These are phyloP conservation scores for Rhynchonycteris naso DNA, from an alignment of 2,797 vertebrate genomes.

Conservation along the genomic window DNA sequence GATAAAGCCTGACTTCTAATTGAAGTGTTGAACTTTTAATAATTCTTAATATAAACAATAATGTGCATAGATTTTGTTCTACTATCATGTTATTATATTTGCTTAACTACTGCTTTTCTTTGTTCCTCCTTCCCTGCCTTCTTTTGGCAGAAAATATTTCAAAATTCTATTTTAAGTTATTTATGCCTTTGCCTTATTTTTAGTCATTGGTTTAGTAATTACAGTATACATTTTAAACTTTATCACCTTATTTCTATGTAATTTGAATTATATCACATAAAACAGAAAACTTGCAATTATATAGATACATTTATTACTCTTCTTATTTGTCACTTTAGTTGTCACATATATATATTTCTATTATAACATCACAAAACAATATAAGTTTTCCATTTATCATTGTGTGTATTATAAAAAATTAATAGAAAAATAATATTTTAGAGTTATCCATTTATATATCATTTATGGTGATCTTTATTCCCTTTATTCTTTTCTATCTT, in stretches of 20 bases:
- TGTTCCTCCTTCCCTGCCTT: not conserved
- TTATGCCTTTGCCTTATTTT: not conserved
- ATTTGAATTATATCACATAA: not conserved
- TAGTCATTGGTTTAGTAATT: not conserved
- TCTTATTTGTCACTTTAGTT: not conserved
- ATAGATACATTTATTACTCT: not conserved
- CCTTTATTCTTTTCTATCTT: not conserved
- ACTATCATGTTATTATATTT: not conserved
- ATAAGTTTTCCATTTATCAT: not conserved
- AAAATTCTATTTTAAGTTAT: not conserved
- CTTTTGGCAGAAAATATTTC: not conserved
- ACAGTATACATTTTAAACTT: not conserved
- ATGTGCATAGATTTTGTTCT: not conserved
- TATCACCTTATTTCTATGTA: not conserved
- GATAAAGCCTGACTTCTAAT: not conserved
- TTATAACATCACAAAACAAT: not conserved
- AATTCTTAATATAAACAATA: not conserved
- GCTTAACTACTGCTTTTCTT: not conserved
- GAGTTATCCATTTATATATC: not conserved
- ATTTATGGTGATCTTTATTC: not conserved
- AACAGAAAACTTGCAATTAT: not conserved
- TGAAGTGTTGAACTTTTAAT: not conserved
- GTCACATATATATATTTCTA: not conserved
- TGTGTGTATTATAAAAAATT: not conserved
- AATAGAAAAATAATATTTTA: not conserved